phyloP scores from a whole-genome alignment of 2,888 invertebrate species.

The Sesia apiformis region DNA sequence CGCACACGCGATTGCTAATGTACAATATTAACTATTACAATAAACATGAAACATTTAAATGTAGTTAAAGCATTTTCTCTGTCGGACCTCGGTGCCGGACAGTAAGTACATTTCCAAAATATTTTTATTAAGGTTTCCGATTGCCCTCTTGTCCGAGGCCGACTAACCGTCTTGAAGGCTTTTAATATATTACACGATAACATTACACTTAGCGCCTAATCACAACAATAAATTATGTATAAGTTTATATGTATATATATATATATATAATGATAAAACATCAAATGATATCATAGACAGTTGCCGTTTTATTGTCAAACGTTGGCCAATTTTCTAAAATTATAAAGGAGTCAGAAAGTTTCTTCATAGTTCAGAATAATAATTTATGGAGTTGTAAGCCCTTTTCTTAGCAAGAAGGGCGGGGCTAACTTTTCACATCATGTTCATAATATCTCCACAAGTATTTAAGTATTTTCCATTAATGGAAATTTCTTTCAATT shows the following conservation, averaged over 20 bases:
- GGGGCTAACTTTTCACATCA: too few relatives aligned
- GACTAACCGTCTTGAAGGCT: slow-evolving; percentile 67
- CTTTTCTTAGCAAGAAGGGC: too few relatives aligned
- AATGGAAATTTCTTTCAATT: too few relatives aligned
- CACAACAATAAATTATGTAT: slow-evolving; percentile 49
- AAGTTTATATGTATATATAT: slow-evolving; percentile 6
- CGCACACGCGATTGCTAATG: slow-evolving; percentile 38
- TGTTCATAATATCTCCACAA: too few relatives aligned
- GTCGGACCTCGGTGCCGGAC: slow-evolving; percentile 32
- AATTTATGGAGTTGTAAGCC: too few relatives aligned
- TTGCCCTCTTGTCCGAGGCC: slow-evolving; percentile 30
- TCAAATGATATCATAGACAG: neutral
- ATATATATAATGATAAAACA: slow-evolving; percentile 5
- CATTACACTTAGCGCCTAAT: slow-evolving; percentile 59
- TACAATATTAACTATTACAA: slow-evolving; percentile 48
- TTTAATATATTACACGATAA: slow-evolving; percentile 46
- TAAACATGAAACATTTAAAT: slow-evolving; percentile 66
- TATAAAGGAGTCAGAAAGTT: too few relatives aligned
- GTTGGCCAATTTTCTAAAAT: too few relatives aligned
- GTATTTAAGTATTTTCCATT: too few relatives aligned
- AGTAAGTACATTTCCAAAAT: neutral
- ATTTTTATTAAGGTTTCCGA: neutral
- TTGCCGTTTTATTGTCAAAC: too few relatives aligned
- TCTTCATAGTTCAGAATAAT: too few relatives aligned
- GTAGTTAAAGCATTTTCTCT: slow-evolving; percentile 68